Base-by-base conservation (phyloP, 2,113 vertebrate genomes). In the Lamprologus lemairii region DNA sequence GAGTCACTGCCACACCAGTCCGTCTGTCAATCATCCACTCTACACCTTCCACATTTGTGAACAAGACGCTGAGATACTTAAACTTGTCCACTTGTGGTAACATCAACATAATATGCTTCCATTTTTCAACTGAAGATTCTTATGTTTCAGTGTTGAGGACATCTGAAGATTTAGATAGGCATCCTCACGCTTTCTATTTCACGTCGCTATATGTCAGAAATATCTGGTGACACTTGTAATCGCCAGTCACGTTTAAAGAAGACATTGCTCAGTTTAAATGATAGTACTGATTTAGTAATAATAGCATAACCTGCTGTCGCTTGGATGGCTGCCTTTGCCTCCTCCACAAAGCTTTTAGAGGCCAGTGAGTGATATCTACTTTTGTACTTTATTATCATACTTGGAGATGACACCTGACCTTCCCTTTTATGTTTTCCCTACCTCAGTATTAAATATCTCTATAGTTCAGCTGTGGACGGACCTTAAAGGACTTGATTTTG, bases 391-490 rank as follows among this genome's bases (percentile, higher is more conserved):
- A 86, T 65, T 73, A 37, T 17, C 19, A 33, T 57, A 71, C 81
- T 85, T 75, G 42, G 73, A 42, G 16, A 81, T 5, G 57, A 53
- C 81, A 85, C 79, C 87, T 80, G 31, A 63, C 31, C 87, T 80
- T 28, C 47, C 55, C 37, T 80, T 79, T 47, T 58, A 51, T 87
- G 71, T 85, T 49, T 86, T 83, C 71, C 49, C 82, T 91, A 87
- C 47, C 84, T 68, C 42, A 1, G 63, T 21, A 83, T 90, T 89
- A 82, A 90, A 94, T 90, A 86, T 85, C 84, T 54, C 26, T 26
- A 26, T 58, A 37, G 37, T 54, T 87, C 80, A 81, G n/a, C 42
- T 85, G 55, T 81, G 79, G 88, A 63, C 1, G 1, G 57, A 55
- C 31, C 57, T 84, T 78, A 51, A 68, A 81, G 82, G 51, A 11